Percentiles rank a stretch among this genome's conserved stretches.
Conservation (phyloP, 53 echinoderm and acorn worm genomes). For the Zoroaster sp. region DNA sequence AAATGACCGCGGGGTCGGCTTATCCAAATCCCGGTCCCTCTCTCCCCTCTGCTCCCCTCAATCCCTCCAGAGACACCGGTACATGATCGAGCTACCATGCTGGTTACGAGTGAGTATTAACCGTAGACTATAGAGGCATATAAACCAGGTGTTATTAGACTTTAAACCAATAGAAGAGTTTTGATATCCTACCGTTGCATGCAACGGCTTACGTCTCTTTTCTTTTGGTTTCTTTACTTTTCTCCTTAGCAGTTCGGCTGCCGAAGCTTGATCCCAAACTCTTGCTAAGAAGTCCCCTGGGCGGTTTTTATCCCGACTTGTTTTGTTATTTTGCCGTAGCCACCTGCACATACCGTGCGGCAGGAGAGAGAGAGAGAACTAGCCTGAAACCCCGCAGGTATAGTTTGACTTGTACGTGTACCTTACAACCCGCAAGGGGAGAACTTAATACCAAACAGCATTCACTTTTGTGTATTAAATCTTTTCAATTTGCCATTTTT, state of each 20-base stretch:
- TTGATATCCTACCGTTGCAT: conserved; percentile 33
- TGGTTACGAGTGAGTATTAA: background rate
- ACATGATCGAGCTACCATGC: background rate
- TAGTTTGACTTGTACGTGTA: conserved; percentile 50
- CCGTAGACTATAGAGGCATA: background rate
- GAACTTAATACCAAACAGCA: conserved; percentile 39
- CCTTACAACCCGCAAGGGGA: conserved; percentile 53
- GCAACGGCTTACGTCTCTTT: background rate
- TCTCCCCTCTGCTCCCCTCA: background rate
- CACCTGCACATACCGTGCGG: conserved; percentile 40
- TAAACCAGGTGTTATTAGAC: background rate
- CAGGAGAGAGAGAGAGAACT: background rate
- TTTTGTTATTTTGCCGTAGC: conserved; percentile 50
- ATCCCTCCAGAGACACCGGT: conserved; percentile 22
- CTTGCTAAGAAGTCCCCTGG: conserved; percentile 25
- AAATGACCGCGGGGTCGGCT: conserved; percentile 49
- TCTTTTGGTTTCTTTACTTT: conserved; percentile 20
- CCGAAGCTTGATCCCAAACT: conserved; percentile 28
- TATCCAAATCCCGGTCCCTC: conserved; percentile 33
- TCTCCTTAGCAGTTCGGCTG: background rate
- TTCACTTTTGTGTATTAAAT: background rate
- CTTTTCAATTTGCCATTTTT: conserved; percentile 45
- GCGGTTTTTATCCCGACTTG: conserved; percentile 6
- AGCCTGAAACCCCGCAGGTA: background rate
- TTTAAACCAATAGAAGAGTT: background rate